Evolutionary conservation across 2,888 invertebrate species (phyloP).

Genomic region (Noctuana brunneofusca): DNA sequence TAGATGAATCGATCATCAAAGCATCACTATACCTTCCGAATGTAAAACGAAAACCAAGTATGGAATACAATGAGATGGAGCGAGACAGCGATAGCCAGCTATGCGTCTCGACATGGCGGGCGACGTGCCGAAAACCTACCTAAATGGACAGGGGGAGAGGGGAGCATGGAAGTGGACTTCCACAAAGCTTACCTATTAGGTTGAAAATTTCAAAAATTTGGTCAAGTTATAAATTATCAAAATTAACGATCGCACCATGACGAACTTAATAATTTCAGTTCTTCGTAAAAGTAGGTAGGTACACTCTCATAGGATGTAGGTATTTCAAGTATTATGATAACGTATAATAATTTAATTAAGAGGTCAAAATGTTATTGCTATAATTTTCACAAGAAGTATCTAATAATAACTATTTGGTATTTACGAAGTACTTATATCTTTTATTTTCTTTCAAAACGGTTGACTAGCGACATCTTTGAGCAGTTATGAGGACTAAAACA

Average conservation of each 20-base stretch:
- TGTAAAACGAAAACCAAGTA: constrained; percentile 81
- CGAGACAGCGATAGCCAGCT: constrained; percentile 50
- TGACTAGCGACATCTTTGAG: constrained; percentile 15
- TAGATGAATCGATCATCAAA: constrained; percentile 35
- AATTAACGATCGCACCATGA: too few species aligned
- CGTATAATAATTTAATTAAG: too few species aligned
- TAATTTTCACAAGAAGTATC: too few species aligned
- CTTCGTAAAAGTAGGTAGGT: too few species aligned
- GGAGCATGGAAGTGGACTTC: not conserved
- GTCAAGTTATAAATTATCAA: not conserved
- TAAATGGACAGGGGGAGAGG: not conserved
- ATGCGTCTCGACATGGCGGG: constrained; percentile 63
- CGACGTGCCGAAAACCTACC: constrained; percentile 45
- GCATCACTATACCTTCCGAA: constrained; percentile 63
- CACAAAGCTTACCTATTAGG: not conserved
- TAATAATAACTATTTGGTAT: too few species aligned
- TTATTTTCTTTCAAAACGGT: not conserved
- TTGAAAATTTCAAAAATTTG: not conserved
- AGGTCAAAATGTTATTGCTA: too few species aligned
- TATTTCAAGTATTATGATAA: too few species aligned
- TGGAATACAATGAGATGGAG: constrained; percentile 75
- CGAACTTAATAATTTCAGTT: too few species aligned
- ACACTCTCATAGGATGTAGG: too few species aligned
- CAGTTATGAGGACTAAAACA: not conserved
- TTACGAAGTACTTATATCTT: too few species aligned